phyloP scores from a whole-genome alignment of 2,888 invertebrate species.

The Hemaris fuciformis region DNA sequence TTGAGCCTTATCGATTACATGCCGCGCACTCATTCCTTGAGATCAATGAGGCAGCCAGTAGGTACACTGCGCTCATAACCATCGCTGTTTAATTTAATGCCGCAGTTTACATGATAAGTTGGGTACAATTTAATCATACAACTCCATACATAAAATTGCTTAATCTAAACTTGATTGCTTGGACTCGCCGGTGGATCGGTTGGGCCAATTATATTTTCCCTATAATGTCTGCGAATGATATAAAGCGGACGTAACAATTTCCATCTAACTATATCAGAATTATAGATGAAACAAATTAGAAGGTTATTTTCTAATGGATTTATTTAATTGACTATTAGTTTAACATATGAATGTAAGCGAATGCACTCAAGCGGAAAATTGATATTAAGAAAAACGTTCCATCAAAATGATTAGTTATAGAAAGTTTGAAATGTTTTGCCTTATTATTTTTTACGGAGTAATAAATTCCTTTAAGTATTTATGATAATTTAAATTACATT shows the following conservation, averaged over 20 bases:
- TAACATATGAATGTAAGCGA: background rate
- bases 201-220: background rate
- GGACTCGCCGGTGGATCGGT: background rate
- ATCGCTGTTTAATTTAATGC: slow-evolving; percentile 12
- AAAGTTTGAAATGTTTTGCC: background rate
- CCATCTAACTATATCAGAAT: background rate
- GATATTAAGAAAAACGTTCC: background rate
- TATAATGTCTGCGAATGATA: background rate
- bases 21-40: too few species aligned
- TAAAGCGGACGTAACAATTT: slow-evolving; percentile 1
- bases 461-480: too few species aligned
- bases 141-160: slow-evolving; percentile 15
- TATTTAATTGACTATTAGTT: background rate
- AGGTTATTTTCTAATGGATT: background rate
- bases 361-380: background rate
- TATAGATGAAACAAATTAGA: background rate
- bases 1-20: too few species aligned
- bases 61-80: slow-evolving; percentile 9
- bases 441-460: too few species aligned
- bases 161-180: slow-evolving; percentile 2
- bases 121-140: slow-evolving; percentile 6
- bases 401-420: background rate
- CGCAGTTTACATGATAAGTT: background rate
- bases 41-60: too few species aligned
- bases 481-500: too few species aligned